Percentiles rank a stretch among this genome's conserved stretches.
Conservation (phyloP, 2,113 vertebrate species). For the Crotalus helleri region DNA sequence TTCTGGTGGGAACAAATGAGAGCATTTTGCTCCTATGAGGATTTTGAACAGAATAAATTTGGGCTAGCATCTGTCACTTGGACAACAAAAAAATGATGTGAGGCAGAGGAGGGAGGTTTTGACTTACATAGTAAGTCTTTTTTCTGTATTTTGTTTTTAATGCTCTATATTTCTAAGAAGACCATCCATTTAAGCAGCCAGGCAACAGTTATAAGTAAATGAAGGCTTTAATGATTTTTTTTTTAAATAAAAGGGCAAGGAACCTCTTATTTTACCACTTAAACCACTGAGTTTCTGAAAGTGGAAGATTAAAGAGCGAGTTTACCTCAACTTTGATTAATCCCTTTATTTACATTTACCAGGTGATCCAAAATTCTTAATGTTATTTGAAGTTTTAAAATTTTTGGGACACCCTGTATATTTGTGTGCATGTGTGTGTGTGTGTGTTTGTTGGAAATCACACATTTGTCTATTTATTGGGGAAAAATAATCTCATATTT, state of each 20-base stretch:
- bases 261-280: not conserved
- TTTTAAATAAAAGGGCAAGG: not conserved
- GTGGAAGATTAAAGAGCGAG: not conserved
- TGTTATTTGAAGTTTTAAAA: not conserved
- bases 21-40: not conserved
- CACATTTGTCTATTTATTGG: slow-evolving; percentile 11
- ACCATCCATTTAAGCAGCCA: not conserved
- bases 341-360: not conserved
- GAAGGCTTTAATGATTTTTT: not conserved
- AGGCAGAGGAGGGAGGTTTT: not conserved
- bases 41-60: not conserved
- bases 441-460: not conserved
- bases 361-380: not conserved
- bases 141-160: not conserved
- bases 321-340: not conserved
- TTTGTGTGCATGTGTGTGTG: too few species aligned
- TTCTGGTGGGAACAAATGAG: not conserved
- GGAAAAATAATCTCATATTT: slow-evolving; percentile 1
- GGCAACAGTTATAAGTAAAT: not conserved
- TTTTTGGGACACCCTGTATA: not conserved
- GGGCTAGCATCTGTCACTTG: not conserved
- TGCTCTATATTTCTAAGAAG: not conserved
- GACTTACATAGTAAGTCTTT: not conserved
- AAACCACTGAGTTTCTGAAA: not conserved
- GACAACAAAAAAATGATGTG: not conserved